These are phyloP conservation scores for Chelonus formosanus DNA, from an alignment of 2,888 invertebrate species.

Conservation along the genomic window DNA sequence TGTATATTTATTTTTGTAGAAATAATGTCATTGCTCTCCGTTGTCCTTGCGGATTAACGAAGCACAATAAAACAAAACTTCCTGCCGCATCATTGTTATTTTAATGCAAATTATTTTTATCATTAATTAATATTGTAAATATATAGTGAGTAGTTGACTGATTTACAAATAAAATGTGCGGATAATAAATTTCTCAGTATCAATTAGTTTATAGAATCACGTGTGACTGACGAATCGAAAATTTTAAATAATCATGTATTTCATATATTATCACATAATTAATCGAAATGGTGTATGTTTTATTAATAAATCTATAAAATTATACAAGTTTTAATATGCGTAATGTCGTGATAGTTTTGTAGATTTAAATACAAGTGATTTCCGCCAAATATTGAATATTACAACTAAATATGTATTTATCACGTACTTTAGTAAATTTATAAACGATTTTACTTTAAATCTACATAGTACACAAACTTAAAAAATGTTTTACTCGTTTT, in stretches of 20 bases:
- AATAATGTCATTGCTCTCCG: slow-evolving; percentile 22
- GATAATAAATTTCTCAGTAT: too few relatives aligned
- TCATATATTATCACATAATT: slow-evolving; percentile 1
- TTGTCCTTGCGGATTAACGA: slow-evolving; percentile 8
- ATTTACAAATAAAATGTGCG: too few relatives aligned
- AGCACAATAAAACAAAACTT: not conserved
- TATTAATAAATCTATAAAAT: not conserved
- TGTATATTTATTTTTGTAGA: slow-evolving; percentile 50
- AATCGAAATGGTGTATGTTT: slow-evolving; percentile 14
- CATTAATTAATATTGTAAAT: too few relatives aligned
- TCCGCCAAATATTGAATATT: slow-evolving; percentile 56
- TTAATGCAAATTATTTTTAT: not conserved
- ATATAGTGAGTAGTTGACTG: too few relatives aligned
- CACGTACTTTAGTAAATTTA: slow-evolving; percentile 39
- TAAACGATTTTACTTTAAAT: not conserved
- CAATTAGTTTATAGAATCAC: not conserved
- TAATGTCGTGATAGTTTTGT: slow-evolving; percentile 33
- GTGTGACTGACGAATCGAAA: not conserved
- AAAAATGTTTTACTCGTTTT: too few relatives aligned
- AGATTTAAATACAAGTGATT: slow-evolving; percentile 52
- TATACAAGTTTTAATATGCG: not conserved
- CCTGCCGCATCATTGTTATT: slow-evolving; percentile 9
- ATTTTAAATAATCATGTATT: not conserved
- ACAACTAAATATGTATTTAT: slow-evolving; percentile 47
- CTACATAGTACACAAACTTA: not conserved